phyloP scores from a whole-genome alignment of 2,797 vertebrate species.

The Alosa sapidissima region DNA sequence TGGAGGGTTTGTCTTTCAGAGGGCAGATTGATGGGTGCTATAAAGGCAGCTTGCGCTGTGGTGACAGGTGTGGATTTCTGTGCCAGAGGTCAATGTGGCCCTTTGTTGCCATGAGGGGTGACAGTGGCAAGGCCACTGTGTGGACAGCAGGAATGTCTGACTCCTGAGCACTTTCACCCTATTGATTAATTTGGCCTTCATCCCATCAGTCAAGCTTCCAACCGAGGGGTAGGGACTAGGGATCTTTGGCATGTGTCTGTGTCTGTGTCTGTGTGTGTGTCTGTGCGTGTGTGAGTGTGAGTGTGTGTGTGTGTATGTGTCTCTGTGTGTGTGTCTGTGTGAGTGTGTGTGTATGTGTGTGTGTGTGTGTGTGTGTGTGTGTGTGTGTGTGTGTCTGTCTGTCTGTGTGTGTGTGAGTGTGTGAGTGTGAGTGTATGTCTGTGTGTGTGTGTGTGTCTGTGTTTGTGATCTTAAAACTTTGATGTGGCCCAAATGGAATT shows the following conservation, averaged over 20 bases:
- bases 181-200: slow-evolving; percentile 30
- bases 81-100: slow-evolving; percentile 40
- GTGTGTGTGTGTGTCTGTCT: slow-evolving; percentile 6
- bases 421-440: neutral
- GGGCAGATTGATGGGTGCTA: slow-evolving; percentile 30
- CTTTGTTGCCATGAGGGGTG: slow-evolving; percentile 40
- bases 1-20: slow-evolving; percentile 41
- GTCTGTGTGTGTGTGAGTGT: neutral
- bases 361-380: neutral
- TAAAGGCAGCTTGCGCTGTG: slow-evolving; percentile 45
- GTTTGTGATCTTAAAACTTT: neutral
- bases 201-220: slow-evolving; percentile 39
- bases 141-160: slow-evolving; percentile 39
- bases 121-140: slow-evolving; percentile 28
- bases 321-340: slow-evolving; percentile 12
- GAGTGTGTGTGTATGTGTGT: slow-evolving; percentile 17
- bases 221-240: neutral
- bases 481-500: neutral
- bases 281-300: neutral
- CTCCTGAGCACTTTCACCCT: slow-evolving; percentile 39
- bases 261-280: slow-evolving; percentile 8
- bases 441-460: neutral
- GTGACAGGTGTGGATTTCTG: slow-evolving; percentile 49
- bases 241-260: neutral
- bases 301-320: slow-evolving; percentile 4